phyloP scores from a whole-genome alignment of 2,888 invertebrate species.

The Xestia c-nigrum region DNA sequence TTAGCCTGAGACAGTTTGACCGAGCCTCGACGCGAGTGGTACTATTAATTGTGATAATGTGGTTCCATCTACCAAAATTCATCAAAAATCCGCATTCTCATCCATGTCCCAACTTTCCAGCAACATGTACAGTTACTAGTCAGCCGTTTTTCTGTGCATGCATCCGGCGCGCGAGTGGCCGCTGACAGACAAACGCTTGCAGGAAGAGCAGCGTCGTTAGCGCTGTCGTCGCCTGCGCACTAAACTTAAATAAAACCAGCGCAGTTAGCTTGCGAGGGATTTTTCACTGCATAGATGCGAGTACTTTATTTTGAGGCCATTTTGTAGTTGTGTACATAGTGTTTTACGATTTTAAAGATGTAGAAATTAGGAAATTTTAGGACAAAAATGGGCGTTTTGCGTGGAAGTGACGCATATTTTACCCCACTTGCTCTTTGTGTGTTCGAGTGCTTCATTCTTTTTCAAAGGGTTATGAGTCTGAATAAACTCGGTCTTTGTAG shows the following conservation, averaged over 20 bases:
- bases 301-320: slow-evolving; percentile 54
- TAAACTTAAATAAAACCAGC: slow-evolving; percentile 78
- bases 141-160: slow-evolving; percentile 75
- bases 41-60: background rate
- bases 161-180: slow-evolving; percentile 84
- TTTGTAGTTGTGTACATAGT: slow-evolving; percentile 35
- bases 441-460: background rate
- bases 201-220: slow-evolving; percentile 88
- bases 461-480: background rate
- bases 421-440: background rate
- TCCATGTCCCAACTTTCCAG: slow-evolving; percentile 54
- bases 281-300: slow-evolving; percentile 70
- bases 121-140: slow-evolving; percentile 60
- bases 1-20: background rate
- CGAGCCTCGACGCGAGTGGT: background rate
- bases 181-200: slow-evolving; percentile 87
- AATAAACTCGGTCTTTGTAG: background rate
- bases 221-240: slow-evolving; percentile 84
- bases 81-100: background rate
- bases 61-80: background rate
- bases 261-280: slow-evolving; percentile 67
- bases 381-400: background rate
- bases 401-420: background rate
- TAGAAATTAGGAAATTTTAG: background rate
- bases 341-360: slow-evolving; percentile 1